Conservation (phyloP, 1,140 invertebrate species). For the Neodiprion lecontei region DNA sequence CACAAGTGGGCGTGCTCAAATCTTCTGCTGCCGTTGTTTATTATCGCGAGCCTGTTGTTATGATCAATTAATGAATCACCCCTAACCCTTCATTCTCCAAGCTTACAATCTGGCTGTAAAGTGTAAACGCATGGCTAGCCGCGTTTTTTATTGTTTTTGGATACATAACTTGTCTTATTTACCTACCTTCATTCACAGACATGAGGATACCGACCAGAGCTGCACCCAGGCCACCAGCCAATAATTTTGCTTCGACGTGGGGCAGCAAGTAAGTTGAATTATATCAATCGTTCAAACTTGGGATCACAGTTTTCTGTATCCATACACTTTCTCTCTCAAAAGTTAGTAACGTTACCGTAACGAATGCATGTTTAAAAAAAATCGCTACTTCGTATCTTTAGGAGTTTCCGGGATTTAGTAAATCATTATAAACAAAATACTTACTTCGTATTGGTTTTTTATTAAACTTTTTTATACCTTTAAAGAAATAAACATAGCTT, state of each 20-base stretch:
- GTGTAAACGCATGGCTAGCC: neutral
- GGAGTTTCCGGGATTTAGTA: no score
- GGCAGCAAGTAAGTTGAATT: slow-evolving; percentile 42
- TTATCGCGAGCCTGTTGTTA: no score
- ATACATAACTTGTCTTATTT: neutral
- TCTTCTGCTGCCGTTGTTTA: neutral
- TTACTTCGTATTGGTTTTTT: neutral
- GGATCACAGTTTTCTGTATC: neutral
- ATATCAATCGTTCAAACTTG: no score
- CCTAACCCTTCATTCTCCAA: no score
- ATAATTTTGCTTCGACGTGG: slow-evolving; percentile 35
- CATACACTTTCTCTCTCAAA: slow-evolving; percentile 6
- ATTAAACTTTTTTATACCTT: neutral
- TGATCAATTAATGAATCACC: no score
- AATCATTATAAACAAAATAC: no score
- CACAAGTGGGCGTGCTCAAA: neutral
- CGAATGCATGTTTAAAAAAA: slow-evolving; percentile 23
- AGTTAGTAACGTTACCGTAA: no score
- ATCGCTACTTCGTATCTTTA: neutral
- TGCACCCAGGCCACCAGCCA: slow-evolving; percentile 51
- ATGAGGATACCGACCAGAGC: slow-evolving; percentile 55
- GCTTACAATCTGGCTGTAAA: neutral
- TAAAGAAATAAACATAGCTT: no score
- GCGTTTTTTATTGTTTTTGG: neutral
- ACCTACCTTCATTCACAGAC: slow-evolving; percentile 40